Percentiles rank a stretch among this genome's conserved stretches.
Conservation (phyloP, 2,113 vertebrate species). For the Leptobrachium ailaonicum region DNA sequence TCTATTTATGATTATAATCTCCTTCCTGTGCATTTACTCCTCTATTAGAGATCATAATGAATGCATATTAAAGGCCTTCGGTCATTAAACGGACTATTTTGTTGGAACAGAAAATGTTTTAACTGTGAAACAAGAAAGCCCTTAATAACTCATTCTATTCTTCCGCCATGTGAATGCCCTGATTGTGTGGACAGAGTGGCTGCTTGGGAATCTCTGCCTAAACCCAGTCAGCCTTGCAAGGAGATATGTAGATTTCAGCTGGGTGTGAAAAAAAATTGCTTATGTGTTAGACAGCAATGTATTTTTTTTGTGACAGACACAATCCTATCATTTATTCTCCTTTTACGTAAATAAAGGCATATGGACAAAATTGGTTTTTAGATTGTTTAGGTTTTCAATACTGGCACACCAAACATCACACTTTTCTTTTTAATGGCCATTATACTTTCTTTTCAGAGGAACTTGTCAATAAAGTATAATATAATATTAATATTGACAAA, state of each 20-base stretch:
- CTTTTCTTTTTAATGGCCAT: no score
- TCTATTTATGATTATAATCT: slow-evolving; percentile 4
- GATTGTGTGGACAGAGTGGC: slow-evolving; percentile 45
- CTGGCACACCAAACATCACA: no score
- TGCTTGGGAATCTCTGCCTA: slow-evolving; percentile 38
- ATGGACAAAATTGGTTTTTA: neutral
- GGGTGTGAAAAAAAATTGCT: slow-evolving; percentile 26
- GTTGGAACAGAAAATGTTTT: slow-evolving; percentile 48
- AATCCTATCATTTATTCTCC: neutral
- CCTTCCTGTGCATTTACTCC: slow-evolving; percentile 18
- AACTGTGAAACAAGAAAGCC: slow-evolving; percentile 48
- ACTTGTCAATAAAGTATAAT: no score
- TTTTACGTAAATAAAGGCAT: slow-evolving; percentile 20
- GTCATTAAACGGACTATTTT: slow-evolving; percentile 43
- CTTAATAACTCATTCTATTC: slow-evolving; percentile 49
- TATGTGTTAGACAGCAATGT: slow-evolving; percentile 20
- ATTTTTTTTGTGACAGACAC: slow-evolving; percentile 22
- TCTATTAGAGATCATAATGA: slow-evolving; percentile 42
- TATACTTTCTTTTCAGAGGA: no score
- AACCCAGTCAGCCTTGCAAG: slow-evolving; percentile 40
- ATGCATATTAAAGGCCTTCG: slow-evolving; percentile 40
- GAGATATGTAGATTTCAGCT: slow-evolving; percentile 45
- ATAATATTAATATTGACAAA: no score
- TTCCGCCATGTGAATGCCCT: slow-evolving; percentile 40
- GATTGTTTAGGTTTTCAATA: no score